Conservation (phyloP, 2,797 vertebrate species). For the Melanotaenia maccullochi region DNA sequence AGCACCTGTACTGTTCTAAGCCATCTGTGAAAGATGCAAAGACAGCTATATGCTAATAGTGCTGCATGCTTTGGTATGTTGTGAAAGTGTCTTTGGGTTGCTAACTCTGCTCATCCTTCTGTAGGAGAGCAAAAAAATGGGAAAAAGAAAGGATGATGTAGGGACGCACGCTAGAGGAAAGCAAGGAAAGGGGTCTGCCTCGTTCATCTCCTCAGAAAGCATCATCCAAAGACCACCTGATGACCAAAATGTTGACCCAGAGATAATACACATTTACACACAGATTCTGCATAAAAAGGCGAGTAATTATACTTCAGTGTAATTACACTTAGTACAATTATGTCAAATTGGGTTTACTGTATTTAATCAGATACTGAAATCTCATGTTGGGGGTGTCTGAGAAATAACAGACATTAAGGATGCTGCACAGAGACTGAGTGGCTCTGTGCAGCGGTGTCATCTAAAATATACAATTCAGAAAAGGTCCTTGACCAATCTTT, state of each 20-base stretch:
- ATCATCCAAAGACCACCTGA: not conserved
- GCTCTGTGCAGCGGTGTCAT: too few relatives aligned
- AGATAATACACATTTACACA: constrained; percentile 73
- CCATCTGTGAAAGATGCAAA: constrained; percentile 47
- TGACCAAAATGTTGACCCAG: constrained; percentile 53
- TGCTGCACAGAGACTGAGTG: too few relatives aligned
- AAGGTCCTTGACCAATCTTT: not conserved
- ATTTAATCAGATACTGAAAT: not conserved
- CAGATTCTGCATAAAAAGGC: constrained; percentile 77
- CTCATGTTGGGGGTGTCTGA: not conserved
- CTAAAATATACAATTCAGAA: not conserved
- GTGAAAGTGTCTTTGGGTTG: not conserved
- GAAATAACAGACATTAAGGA: not conserved
- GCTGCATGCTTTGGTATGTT: not conserved
- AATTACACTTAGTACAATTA: not conserved
- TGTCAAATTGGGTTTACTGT: not conserved
- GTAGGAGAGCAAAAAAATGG: constrained; percentile 75
- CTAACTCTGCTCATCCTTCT: constrained; percentile 3
- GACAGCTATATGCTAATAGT: constrained; percentile 11
- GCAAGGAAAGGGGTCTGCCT: constrained; percentile 35
- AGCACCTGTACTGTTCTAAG: constrained; percentile 37
- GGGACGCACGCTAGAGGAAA: constrained; percentile 55
- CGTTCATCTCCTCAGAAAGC: constrained; percentile 4
- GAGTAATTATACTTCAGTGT: constrained; percentile 4
- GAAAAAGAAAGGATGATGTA: constrained; percentile 64